phyloP scores from a whole-genome alignment of 2,113 vertebrate genomes.

The Ceuthmochares aereus region DNA sequence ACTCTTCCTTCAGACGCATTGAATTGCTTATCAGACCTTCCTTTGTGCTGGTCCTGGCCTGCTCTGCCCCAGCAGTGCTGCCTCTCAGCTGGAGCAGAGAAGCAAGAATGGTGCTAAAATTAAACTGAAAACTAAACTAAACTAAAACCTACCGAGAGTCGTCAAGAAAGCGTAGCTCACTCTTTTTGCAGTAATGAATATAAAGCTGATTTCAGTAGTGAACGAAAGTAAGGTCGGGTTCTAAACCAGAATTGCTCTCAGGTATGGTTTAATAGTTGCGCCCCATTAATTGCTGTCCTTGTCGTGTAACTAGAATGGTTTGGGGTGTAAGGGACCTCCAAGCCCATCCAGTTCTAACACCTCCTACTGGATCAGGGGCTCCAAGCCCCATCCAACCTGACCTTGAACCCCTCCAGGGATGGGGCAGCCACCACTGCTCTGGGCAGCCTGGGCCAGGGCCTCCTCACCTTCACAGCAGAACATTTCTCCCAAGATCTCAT shows the following conservation, averaged over 20 bases:
- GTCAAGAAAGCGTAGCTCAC: background rate
- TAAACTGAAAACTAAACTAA: background rate
- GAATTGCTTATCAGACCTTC: background rate
- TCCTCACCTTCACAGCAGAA: no score
- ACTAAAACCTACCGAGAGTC: background rate
- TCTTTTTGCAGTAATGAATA: background rate
- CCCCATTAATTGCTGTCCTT: background rate
- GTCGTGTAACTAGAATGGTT: background rate
- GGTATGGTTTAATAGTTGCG: background rate
- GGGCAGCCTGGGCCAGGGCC: no score
- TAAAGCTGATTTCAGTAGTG: background rate
- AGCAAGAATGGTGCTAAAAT: accelerated
- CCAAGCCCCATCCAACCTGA: no score
- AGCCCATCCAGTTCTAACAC: no score
- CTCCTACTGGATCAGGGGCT: no score
- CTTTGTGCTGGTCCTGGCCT: no score
- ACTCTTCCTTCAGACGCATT: background rate
- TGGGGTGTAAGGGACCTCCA: no score
- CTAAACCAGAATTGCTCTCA: background rate
- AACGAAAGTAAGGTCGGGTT: background rate
- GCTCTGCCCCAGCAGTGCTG: background rate
- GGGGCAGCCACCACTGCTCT: no score
- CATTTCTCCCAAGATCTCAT: no score
- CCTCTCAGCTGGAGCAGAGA: accelerated
- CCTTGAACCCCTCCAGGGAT: no score